phyloP scores from a whole-genome alignment of 2,797 vertebrate genomes.

The Chelonia mydas region DNA sequence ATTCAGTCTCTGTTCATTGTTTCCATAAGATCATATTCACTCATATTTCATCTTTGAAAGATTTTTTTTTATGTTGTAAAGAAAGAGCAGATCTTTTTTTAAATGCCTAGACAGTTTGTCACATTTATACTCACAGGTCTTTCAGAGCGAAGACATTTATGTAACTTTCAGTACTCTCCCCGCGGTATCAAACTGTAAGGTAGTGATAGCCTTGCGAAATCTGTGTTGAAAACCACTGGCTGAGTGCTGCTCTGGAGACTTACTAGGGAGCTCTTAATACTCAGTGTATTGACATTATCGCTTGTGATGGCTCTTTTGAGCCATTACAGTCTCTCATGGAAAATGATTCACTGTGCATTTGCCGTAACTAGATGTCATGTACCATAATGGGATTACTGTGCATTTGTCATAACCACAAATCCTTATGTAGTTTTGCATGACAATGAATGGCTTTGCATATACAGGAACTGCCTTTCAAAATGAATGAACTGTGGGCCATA shows the following conservation, averaged over 20 bases:
- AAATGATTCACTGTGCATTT: constrained; percentile 14
- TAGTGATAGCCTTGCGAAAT: constrained; percentile 1
- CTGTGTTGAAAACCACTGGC: constrained; percentile 31
- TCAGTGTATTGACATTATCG: constrained; percentile 47
- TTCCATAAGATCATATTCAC: background rate
- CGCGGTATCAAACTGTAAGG: background rate
- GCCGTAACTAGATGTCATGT: constrained; percentile 18
- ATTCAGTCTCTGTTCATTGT: background rate
- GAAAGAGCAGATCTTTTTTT: background rate
- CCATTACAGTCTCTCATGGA: constrained; percentile 39
- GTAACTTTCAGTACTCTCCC: background rate
- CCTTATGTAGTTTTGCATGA: background rate
- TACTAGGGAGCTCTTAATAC: constrained; percentile 36
- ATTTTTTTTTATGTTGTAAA: background rate
- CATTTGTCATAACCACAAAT: background rate
- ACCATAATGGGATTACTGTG: background rate
- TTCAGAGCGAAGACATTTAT: background rate
- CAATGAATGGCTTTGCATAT: background rate
- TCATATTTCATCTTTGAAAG: background rate
- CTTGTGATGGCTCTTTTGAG: constrained; percentile 28
- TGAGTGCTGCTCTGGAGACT: background rate
- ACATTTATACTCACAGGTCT: background rate
- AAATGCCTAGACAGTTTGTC: background rate
- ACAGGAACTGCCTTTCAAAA: background rate
- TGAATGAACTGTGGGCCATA: background rate